These are phyloP conservation scores for Dasyprocta punctata DNA, from an alignment of 2,113 vertebrate species.

Conservation along the genomic window DNA sequence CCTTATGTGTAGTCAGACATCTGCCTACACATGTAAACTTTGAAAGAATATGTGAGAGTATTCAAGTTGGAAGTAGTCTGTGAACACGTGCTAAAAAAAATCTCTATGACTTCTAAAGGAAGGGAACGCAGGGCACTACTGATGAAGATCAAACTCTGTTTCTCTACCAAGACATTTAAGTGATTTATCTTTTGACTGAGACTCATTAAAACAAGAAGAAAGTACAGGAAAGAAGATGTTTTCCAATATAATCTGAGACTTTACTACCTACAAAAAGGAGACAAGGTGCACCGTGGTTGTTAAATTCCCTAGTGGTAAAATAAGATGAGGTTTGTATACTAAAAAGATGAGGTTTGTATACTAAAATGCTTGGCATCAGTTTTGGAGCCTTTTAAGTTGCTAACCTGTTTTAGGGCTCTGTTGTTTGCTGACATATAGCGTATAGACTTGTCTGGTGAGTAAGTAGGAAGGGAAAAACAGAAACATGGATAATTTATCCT, in stretches of 20 bases:
- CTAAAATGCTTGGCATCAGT: background rate
- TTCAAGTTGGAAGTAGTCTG: background rate
- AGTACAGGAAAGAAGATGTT: background rate
- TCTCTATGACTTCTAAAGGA: too few species aligned
- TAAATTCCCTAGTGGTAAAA: background rate
- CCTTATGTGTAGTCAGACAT: background rate
- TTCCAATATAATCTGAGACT: background rate
- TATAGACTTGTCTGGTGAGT: background rate
- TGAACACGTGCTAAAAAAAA: background rate
- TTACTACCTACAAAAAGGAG: background rate
- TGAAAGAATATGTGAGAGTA: background rate
- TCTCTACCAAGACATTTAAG: background rate
- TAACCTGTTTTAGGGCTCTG: conserved; percentile 16
- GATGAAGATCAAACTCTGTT: background rate
- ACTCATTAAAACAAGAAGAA: background rate
- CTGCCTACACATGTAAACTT: background rate
- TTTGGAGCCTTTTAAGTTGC: conserved; percentile 11
- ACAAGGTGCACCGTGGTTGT: background rate
- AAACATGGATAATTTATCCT: conserved; percentile 26
- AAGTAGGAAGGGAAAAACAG: conserved; percentile 30
- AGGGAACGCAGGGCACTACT: background rate
- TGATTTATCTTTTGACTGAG: background rate
- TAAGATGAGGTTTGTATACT: background rate
- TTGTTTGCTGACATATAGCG: background rate
- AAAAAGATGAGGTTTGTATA: background rate